Conservation (phyloP, 1,140 invertebrate genomes). For the Gonioctena quinquepunctata region DNA sequence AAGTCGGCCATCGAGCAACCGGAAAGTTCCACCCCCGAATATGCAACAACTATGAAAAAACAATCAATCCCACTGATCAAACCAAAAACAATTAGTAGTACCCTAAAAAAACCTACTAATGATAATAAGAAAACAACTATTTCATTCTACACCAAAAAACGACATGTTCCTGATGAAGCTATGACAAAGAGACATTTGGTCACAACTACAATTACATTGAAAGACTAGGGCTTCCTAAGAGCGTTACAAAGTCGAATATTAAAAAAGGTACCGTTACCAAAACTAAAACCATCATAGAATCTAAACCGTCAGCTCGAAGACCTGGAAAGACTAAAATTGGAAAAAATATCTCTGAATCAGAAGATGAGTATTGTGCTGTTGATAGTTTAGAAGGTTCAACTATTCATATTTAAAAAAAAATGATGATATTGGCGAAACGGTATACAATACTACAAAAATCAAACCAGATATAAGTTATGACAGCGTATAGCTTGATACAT, state of each 20-base stretch:
- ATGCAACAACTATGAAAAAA: neutral
- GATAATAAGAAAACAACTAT: conserved; percentile 14
- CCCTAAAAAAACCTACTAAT: neutral
- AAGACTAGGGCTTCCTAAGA: conserved; percentile 23
- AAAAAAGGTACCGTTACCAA: neutral
- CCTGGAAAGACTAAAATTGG: neutral
- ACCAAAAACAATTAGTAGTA: conserved; percentile 34
- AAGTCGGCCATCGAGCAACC: neutral
- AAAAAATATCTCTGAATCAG: conserved; percentile 34
- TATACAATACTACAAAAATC: neutral
- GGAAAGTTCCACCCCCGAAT: neutral
- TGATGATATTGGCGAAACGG: neutral
- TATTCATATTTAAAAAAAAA: neutral
- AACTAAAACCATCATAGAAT: neutral
- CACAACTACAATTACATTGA: conserved; percentile 41
- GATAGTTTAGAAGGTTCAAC: conserved; percentile 19
- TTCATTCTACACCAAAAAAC: conserved; percentile 10
- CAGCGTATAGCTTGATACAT: too few relatives aligned
- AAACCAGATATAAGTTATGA: neutral
- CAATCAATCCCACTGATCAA: neutral
- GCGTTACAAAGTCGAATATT: conserved; percentile 13
- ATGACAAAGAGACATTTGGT: conserved; percentile 38
- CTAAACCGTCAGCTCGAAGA: neutral
- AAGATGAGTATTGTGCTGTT: conserved; percentile 54
- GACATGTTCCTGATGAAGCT: conserved; percentile 17